Conservation (phyloP, 2,888 invertebrate genomes). For the Achlya flavicornis region DNA sequence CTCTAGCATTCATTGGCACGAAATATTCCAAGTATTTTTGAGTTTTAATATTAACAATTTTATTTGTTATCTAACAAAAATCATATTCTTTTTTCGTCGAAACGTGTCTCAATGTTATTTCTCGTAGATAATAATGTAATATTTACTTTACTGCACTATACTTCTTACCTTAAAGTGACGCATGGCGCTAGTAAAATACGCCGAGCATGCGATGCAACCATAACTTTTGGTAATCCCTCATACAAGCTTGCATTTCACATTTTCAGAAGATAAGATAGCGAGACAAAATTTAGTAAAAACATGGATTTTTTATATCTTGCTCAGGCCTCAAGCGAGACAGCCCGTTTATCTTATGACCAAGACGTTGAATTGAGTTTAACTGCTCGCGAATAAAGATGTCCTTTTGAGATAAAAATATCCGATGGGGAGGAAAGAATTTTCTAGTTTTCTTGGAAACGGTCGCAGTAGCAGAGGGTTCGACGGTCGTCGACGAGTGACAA, state of each 20-base stretch:
- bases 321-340: conserved; percentile 46
- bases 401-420: conserved; percentile 72
- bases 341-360: conserved; percentile 61
- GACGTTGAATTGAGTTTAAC: conserved; percentile 77
- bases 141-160: background rate
- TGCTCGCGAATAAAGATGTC: conserved; percentile 77
- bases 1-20: no score
- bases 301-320: conserved; percentile 50
- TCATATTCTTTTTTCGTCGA: background rate
- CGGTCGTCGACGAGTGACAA: conserved; percentile 74
- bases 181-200: background rate
- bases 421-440: conserved; percentile 64
- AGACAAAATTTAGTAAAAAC: conserved; percentile 43
- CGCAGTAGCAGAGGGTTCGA: conserved; percentile 65
- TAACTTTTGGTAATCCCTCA: conserved; percentile 1
- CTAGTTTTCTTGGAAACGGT: conserved; percentile 63
- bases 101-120: background rate
- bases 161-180: background rate
- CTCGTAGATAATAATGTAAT: background rate
- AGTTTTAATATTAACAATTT: background rate
- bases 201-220: background rate
- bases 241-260: conserved; percentile 17
- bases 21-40: background rate
- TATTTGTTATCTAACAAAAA: background rate
- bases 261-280: conserved; percentile 24